Evolutionary conservation across 2,113 vertebrate species (phyloP).

Genomic region (Saguinus midas): DNA sequence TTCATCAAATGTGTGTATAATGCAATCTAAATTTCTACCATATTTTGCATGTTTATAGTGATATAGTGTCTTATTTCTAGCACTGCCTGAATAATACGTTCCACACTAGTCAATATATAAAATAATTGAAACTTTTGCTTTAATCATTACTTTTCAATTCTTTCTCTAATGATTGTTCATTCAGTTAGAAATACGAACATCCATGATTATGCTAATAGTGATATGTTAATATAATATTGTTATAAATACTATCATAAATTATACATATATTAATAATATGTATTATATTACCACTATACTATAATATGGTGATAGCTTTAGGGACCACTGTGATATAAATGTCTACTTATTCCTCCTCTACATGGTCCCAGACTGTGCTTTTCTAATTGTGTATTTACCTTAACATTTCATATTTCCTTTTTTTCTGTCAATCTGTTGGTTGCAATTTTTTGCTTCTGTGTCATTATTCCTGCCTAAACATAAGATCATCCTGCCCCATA

Average conservation of each 20-base stretch:
- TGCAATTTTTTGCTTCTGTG: too few species aligned
- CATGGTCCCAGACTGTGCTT: neutral
- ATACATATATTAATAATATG: neutral
- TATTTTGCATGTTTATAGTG: neutral
- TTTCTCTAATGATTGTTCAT: slow-evolving; percentile 12
- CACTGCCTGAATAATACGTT: neutral
- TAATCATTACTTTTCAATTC: slow-evolving; percentile 17
- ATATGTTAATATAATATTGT: neutral
- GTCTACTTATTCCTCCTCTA: neutral
- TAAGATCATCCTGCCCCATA: neutral
- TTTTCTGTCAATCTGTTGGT: neutral
- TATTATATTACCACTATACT: neutral
- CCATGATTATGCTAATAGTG: neutral
- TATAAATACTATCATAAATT: slow-evolving; percentile 8
- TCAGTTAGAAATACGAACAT: slow-evolving; percentile 39
- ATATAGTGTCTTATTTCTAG: neutral
- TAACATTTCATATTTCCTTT: slow-evolving; percentile 26
- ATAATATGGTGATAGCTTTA: neutral
- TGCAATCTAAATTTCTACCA: neutral
- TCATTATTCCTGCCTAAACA: neutral
- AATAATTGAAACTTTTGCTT: slow-evolving; percentile 5
- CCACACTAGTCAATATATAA: neutral
- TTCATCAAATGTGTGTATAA: neutral
- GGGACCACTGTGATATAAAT: neutral
- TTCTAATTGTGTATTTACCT: slow-evolving; percentile 36